Percentiles rank a stretch among this genome's conserved stretches.
These are phyloP conservation scores for Conus ventricosus DNA, from an alignment of 1,140 invertebrate species.

Conservation along the genomic window DNA sequence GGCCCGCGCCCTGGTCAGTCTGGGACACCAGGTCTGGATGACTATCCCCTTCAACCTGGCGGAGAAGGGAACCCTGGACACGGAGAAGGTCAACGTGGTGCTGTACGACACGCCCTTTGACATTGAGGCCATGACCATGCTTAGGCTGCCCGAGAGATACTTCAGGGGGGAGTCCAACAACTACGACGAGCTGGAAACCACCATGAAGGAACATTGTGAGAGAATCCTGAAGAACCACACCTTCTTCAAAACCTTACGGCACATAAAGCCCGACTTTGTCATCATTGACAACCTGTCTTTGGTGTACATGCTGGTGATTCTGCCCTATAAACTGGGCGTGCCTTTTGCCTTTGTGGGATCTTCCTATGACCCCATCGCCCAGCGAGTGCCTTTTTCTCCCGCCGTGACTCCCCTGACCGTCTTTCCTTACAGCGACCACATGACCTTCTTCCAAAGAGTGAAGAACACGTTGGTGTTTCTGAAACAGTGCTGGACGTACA, in stretches of 20 bases:
- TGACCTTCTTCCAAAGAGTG: conserved; percentile 39
- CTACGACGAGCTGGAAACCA: conserved; percentile 13
- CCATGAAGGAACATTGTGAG: background rate
- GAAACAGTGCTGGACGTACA: conserved; percentile 26
- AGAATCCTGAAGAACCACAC: conserved; percentile 22
- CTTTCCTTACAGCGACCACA: conserved; percentile 20
- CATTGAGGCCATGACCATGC: background rate
- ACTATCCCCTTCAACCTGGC: conserved; percentile 30
- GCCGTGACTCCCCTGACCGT: conserved; percentile 13
- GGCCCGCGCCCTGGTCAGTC: conserved; percentile 11
- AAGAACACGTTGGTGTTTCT: conserved; percentile 23
- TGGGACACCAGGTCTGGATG: conserved; percentile 42
- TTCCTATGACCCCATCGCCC: background rate
- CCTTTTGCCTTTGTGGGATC: conserved; percentile 39
- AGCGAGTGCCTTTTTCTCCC: conserved; percentile 21
- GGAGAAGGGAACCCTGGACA: background rate
- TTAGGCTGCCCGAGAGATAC: conserved; percentile 27
- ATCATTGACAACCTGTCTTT: conserved; percentile 31
- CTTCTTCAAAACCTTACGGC: conserved; percentile 13
- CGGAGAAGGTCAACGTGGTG: conserved; percentile 22
- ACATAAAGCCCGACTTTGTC: conserved; percentile 7
- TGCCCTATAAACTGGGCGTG: conserved; percentile 41
- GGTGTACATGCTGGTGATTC: conserved; percentile 26
- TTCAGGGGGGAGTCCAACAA: conserved; percentile 18
- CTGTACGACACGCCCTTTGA: conserved; percentile 19